Base-by-base conservation (phyloP, 1,140 invertebrate species). In the Calliopsis andreniformis region DNA sequence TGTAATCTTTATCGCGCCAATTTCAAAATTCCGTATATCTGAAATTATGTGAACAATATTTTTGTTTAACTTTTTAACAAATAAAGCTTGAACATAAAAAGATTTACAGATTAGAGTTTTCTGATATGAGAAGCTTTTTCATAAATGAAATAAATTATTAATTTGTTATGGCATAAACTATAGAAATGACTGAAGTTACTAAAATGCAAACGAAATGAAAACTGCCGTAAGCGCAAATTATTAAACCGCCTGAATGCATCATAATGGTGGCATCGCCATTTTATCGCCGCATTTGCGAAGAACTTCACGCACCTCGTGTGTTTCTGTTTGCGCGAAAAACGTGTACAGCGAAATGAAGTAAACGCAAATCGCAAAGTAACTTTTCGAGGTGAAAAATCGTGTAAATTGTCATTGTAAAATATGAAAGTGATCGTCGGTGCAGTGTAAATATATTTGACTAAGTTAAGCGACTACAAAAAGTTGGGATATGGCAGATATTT, bases 401-500 rank as follows among this genome's bases (percentile, higher is more conserved):
- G 1, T 20, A 67, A 67, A 59, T 53, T 72, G 35, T 56, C 32
- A 28, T 51, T 32, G 5, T 45, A 49, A 67, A 78, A 59, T 20
- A 78, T 75, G 70, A 73, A 49, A 59, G 18, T 64, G 32, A 64
- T 59, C 2, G 20, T 20, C 16, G 14, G 18, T 35, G 10, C 25
- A 25, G 32, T 45, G 14, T 78, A 61, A 63, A 49, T 53, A 35
- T 42, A 58, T 64, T 73, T 53, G 20, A 53, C 25, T n/a, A n/a
- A 28, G 18, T 8, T 28, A 23, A 8, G 18, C 10, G 23, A 10
- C 3, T 53, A 20, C 12, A n/a, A 28, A 68, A 64, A 35, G 25
- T 23, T 53, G 14, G 43, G 66, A 85, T 35, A 89, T 88, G 88
- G 86, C 88, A 45, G 83, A 90, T 32, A 87, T 87, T 55, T 76